Conservation (phyloP, 2,888 invertebrate species). For the Chrysolina oricalcia region DNA sequence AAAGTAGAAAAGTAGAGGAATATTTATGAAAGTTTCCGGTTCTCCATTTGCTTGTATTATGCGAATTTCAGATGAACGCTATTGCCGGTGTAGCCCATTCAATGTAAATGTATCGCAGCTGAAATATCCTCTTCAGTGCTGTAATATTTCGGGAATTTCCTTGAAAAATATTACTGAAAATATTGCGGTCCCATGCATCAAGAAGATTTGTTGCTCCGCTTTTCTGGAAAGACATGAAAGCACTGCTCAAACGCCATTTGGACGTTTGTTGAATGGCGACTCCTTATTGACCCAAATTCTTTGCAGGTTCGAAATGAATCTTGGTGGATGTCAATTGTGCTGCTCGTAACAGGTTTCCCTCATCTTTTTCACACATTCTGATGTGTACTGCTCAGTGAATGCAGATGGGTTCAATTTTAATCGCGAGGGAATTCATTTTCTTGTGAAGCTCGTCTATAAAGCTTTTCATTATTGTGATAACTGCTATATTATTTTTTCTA, state of each 20-base stretch:
- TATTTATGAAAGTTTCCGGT: constrained; percentile 59
- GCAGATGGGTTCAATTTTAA: neutral
- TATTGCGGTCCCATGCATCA: constrained; percentile 29
- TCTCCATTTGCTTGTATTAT: constrained; percentile 59
- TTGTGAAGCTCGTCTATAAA: too few species aligned
- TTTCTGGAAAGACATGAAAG: constrained; percentile 8
- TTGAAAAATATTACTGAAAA: constrained; percentile 17
- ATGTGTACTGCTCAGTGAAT: neutral
- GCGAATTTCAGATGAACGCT: constrained; percentile 54
- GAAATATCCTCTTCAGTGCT: constrained; percentile 56
- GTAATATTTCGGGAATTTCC: constrained; percentile 42
- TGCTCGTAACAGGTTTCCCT: neutral
- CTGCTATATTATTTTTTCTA: too few species aligned
- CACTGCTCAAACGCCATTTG: neutral
- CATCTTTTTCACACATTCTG: neutral
- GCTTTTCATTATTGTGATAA: too few species aligned
- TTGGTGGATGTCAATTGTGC: neutral
- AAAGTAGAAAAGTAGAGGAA: constrained; percentile 59
- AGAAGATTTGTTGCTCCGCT: neutral
- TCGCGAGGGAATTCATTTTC: neutral
- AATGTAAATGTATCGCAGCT: constrained; percentile 56
- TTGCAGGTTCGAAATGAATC: neutral
- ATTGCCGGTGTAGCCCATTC: constrained; percentile 54
- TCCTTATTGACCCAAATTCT: neutral
- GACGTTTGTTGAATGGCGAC: neutral